Evolutionary conservation across 2,797 vertebrate genomes (phyloP), one percentile per base, ranked within the genome.

Genomic region (Crocidura indochinensis): DNA sequence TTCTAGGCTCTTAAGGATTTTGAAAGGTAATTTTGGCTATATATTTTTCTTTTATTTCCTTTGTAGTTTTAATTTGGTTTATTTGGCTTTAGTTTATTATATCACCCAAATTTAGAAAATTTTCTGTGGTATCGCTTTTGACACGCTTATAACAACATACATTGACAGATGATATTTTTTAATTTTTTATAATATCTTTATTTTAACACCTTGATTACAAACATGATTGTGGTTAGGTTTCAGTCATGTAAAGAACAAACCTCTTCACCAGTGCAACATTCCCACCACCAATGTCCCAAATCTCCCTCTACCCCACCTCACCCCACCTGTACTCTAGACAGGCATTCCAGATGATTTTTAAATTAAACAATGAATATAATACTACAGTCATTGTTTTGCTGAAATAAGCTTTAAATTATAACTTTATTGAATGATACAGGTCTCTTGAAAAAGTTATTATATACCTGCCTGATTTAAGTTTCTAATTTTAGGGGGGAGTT

Each of bases 11-110:
- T 74, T 64, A 81, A 27, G 8, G 14, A 1, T 26, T 88, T 84
- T 80, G 27, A 4, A 76, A 71, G 27, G 62, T 87, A 60, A 84
- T 81, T 89, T 91, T 92, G 74, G 26, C 53, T 77, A 47, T 65
- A 29, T 0, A 51, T 24, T 64, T 64, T 60, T n/a, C 20, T 24
- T 56, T 64, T 20, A 85, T 90, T 92, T 79, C 26, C 24, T 88
- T 77, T 10, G 68, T 51, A 14, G 62, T 78, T 81, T 81, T 60
- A 69, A 64, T 80, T 64, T 88, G 47, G 26, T 62, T 73, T 56
- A 27, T 0, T 91, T 87, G n/a, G 20, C 47, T 80, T 49, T 60
- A 22, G 88, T 92, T 77, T 75, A 68, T 65, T 44, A 74, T 27
- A 56, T n/a, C 62, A 51, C 27, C n/a, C 84, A 79, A 81, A 88